Evolutionary conservation across 2,797 vertebrate species (phyloP).

Genomic region (Chiloscyllium punctatum): DNA sequence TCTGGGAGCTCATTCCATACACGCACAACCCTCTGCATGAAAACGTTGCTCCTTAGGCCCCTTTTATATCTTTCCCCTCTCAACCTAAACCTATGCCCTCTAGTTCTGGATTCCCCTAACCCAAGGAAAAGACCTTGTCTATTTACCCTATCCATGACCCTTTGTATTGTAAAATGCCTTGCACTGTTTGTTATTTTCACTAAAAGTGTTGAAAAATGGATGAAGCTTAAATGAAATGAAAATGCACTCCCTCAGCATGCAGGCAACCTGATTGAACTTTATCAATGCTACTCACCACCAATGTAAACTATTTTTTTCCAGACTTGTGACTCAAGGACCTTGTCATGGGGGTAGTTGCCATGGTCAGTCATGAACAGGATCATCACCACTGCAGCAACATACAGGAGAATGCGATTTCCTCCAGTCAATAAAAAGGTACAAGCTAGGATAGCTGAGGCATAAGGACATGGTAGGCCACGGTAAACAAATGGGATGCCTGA

Average conservation of each 20-base stretch:
- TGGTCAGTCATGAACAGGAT: slow-evolving; percentile 83
- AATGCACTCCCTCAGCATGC: background rate
- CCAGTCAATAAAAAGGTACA: slow-evolving; percentile 70
- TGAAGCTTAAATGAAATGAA: background rate
- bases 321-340: slow-evolving; percentile 80
- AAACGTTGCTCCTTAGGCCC: too few species aligned
- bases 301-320: slow-evolving; percentile 86
- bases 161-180: background rate
- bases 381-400: slow-evolving; percentile 67
- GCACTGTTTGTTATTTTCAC: background rate
- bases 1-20: too few species aligned
- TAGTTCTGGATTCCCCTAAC: too few species aligned
- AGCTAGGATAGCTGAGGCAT: slow-evolving; percentile 76
- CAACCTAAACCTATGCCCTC: too few species aligned
- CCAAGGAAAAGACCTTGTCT: too few species aligned
- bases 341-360: slow-evolving; percentile 80
- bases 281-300: slow-evolving; percentile 63
- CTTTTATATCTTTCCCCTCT: too few species aligned
- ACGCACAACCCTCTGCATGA: too few species aligned
- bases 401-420: slow-evolving; percentile 63
- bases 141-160: background rate
- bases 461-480: slow-evolving; percentile 81
- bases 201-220: background rate
- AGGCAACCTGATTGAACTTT: background rate
- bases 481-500: slow-evolving; percentile 77